Conservation (phyloP, 2,888 invertebrate species). For the Lepidonotus clava region DNA sequence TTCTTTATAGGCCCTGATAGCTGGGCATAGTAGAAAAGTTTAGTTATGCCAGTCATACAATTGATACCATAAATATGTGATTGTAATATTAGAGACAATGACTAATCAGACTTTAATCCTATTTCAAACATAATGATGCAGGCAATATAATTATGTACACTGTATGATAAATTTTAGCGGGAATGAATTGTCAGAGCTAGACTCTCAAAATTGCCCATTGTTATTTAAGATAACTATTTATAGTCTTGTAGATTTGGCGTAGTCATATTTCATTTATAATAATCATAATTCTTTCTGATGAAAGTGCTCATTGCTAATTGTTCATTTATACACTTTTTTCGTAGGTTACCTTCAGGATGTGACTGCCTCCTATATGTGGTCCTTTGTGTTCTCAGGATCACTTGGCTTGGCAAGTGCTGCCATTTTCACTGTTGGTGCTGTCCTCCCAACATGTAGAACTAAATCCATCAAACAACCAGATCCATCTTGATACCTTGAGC, state of each 20-base stretch:
- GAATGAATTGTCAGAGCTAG: not conserved
- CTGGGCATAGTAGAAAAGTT: not conserved
- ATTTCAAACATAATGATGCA: not conserved
- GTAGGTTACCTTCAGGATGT: conserved; percentile 53
- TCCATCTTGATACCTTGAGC: too few species aligned
- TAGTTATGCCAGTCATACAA: not conserved
- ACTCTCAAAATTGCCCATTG: too few species aligned
- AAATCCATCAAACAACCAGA: too few species aligned
- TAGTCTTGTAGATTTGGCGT: too few species aligned
- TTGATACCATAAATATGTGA: too few species aligned
- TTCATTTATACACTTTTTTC: not conserved
- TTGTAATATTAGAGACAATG: not conserved
- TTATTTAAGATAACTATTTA: not conserved
- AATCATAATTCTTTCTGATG: too few species aligned
- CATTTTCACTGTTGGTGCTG: not conserved
- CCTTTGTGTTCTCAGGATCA: conserved; percentile 50
- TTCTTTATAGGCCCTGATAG: not conserved
- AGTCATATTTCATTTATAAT: too few species aligned
- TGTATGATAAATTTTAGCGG: not conserved
- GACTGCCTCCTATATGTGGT: conserved; percentile 37
- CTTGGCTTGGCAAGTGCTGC: conserved; percentile 28
- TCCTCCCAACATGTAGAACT: not conserved
- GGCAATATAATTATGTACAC: not conserved
- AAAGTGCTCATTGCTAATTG: not conserved
- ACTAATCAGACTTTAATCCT: not conserved